Base-by-base conservation (phyloP, 1,140 invertebrate genomes). In the Heliconius hermathena region DNA sequence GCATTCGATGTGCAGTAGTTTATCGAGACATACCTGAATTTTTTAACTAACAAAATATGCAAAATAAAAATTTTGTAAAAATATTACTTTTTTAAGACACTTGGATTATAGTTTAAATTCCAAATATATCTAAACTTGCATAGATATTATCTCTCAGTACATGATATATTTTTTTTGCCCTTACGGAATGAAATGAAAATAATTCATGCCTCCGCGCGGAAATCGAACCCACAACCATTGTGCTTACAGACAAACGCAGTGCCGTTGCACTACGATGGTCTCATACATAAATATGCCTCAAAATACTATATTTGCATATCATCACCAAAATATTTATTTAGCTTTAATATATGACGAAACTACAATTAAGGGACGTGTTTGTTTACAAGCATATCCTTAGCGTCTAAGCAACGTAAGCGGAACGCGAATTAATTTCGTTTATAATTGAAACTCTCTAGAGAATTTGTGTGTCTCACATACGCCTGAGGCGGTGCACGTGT, bases 401-500 rank as follows among this genome's bases (percentile, higher is more conserved):
- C 71, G 36, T 36, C n/a, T 72, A n/a, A 36, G 36, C 38, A 49
- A 41, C 75, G 46, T 26, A 76, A 26, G 60, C 26, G 76, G 49
- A 57, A 38, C 26, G 73, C 36, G 71, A 75, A 76, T 80, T 66
- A 76, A 80, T 80, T 78, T 72, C 76, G 77, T 81, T 81, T 76
- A 84, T 84, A 82, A 84, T 82, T 82, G 79, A 76, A 84, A 82
- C 81, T 81, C 83, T 52, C 54, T 81, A 36, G 41, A 74, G 66
- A 66, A 77, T 74, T 78, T 66, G 72, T 74, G 74, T 81, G 80
- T 85, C 82, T 79, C 81, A 72, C 77, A 86, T 80, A 81, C 77
- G 84, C 89, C 83, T 80, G 71, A 76, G 83, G 86, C 83, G 33
- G 71, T 78, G 83, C 88, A 87, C 88, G 84, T 87, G 88, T 83